These are phyloP conservation scores for Indicator indicator DNA, from an alignment of 2,113 vertebrate genomes.

Conservation along the genomic window DNA sequence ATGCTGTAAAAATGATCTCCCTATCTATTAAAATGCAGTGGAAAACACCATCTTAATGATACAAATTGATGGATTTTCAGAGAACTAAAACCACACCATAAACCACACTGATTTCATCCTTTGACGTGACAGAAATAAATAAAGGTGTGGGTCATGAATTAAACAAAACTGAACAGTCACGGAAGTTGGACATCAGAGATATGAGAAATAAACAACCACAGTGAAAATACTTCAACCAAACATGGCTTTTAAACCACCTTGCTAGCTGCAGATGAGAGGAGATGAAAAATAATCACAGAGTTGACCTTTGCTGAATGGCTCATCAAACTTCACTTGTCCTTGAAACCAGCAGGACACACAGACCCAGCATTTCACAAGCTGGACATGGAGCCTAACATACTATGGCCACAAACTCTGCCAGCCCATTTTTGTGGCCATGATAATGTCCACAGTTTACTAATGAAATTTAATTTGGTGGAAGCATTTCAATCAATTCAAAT, in stretches of 20 bases:
- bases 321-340: background rate
- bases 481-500: background rate
- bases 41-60: background rate
- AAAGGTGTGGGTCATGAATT: background rate
- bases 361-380: background rate
- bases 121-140: background rate
- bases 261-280: background rate
- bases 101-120: background rate
- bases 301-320: background rate
- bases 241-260: background rate
- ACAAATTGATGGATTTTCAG: background rate
- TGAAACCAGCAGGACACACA: accelerated
- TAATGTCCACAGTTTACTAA: background rate
- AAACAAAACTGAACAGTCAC: background rate
- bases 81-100: background rate
- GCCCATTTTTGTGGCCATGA: background rate
- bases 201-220: background rate
- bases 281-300: background rate
- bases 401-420: background rate
- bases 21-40: background rate
- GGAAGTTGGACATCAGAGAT: background rate
- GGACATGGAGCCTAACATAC: background rate
- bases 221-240: background rate
- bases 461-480: background rate
- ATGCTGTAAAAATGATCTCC: background rate